Base-by-base conservation (phyloP, 2,113 vertebrate genomes). In the Excalfactoria chinensis region DNA sequence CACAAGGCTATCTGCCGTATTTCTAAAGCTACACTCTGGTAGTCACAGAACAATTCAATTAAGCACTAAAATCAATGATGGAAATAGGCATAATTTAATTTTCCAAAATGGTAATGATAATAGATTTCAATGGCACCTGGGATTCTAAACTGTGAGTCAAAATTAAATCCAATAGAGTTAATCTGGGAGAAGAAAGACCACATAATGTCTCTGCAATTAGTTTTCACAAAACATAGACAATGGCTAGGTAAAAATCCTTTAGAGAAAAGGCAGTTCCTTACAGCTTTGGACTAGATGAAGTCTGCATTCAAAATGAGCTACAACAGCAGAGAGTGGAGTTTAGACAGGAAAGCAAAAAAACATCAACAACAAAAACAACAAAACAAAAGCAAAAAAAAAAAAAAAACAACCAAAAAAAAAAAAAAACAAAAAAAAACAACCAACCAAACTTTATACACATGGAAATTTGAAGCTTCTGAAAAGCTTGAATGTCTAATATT, bases 11-110 rank as follows among this genome's bases (percentile, higher is more conserved):
- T 40, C 22, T 75, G 60, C 76, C 91, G 13, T 89, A 74, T 88
- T 95, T 93, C 68, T 70, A 83, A 88, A 83, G 68, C 28, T 59
- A 51, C 41, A 55, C 17, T 76, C 5, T 76, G 64, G 11, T 44
- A 93, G 41, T 66, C 79, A 73, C 32, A 6, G 40, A 93, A 91
- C 34, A 77, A 93, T 87, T 83, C n/a, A 66, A 73, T 92, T 75
- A 85, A 85, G 75, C 22, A 77, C 85, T 77, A 63, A 86, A 88
- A 77, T 75, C 34, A 80, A 23, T 93, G 25, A 20, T 89, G 75
- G 37, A 91, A 91, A 72, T 85, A 72, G 3, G 40, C n/a, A 63
- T 88, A 93, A 89, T 11, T 63, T 89, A 41, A 73, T 95, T 96
- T 93, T 88, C 41, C n/a, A 58, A 76, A 93, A 83, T 76, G 13